These are phyloP conservation scores for Scaptomyza polygonia DNA, from an alignment of 2,888 invertebrate species.

Conservation along the genomic window DNA sequence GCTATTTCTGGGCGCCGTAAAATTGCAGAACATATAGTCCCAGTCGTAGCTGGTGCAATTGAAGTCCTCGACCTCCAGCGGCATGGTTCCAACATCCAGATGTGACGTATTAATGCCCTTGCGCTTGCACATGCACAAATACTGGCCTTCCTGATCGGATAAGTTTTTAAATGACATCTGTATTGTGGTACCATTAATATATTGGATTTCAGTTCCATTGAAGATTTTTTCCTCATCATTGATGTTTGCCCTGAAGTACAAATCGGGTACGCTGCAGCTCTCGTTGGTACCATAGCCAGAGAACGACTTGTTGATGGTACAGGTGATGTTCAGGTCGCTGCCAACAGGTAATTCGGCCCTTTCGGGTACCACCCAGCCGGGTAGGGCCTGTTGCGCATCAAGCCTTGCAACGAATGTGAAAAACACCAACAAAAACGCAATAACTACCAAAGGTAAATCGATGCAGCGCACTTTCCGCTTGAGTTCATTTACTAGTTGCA, in stretches of 20 bases:
- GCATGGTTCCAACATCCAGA: conserved; percentile 85
- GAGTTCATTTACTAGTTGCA: conserved; percentile 15
- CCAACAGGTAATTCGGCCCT: conserved; percentile 73
- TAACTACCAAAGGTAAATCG: not conserved
- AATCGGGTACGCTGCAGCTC: conserved; percentile 61
- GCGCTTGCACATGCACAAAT: conserved; percentile 75
- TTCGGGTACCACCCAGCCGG: conserved; percentile 72
- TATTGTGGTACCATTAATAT: conserved; percentile 72
- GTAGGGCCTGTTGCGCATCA: conserved; percentile 20
- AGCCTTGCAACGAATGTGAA: not conserved
- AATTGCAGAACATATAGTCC: conserved; percentile 90
- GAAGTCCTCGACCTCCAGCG: conserved; percentile 88
- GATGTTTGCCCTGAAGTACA: conserved; percentile 65
- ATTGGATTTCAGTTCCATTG: conserved; percentile 26
- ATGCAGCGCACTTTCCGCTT: conserved; percentile 12
- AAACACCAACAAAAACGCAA: not conserved
- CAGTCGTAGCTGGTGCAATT: conserved; percentile 90
- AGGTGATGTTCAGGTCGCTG: conserved; percentile 77
- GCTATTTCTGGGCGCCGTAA: conserved; percentile 87
- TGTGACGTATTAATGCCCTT: conserved; percentile 69
- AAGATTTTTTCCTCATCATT: conserved; percentile 5
- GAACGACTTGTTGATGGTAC: conserved; percentile 73
- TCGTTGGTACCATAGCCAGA: conserved; percentile 12
- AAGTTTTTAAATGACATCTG: conserved; percentile 62
- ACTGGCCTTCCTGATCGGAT: conserved; percentile 63